Evolutionary conservation across 2,888 invertebrate species (phyloP).

Genomic region (Drosophila subquinaria): DNA sequence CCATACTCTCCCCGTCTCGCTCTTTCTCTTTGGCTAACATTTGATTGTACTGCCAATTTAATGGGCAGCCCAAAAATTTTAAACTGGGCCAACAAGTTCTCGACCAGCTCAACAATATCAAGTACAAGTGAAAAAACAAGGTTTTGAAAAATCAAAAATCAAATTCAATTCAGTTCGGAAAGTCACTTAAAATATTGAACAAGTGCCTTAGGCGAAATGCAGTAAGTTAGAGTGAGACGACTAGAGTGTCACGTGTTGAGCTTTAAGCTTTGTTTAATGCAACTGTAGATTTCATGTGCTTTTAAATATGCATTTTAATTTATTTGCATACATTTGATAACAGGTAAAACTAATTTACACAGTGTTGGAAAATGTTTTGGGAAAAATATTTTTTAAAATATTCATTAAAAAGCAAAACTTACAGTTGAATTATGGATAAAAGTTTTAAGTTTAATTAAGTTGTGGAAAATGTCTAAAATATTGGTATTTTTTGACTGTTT

Average conservation of each 20-base stretch:
- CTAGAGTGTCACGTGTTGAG: background rate
- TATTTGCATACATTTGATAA: too few relatives aligned
- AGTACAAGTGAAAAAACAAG: background rate
- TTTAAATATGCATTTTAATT: background rate
- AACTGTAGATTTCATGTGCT: too few relatives aligned
- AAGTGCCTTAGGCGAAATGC: too few relatives aligned
- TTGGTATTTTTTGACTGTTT: too few relatives aligned
- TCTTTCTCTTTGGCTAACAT: constrained; percentile 62
- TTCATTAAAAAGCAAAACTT: too few relatives aligned
- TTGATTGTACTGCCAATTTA: constrained; percentile 70
- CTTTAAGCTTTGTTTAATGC: too few relatives aligned
- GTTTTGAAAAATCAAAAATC: constrained; percentile 8
- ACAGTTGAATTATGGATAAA: too few relatives aligned
- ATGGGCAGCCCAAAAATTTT: constrained; percentile 53
- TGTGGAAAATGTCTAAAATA: too few relatives aligned
- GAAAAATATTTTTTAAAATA: too few relatives aligned
- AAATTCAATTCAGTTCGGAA: constrained; percentile 3
- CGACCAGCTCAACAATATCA: constrained; percentile 1
- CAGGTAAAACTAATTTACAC: too few relatives aligned
- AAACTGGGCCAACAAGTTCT: constrained; percentile 26
- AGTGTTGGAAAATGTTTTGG: background rate
- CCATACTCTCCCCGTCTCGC: background rate
- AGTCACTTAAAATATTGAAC: background rate
- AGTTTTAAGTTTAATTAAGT: too few relatives aligned
- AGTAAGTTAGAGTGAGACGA: background rate